Evolutionary conservation across 2,797 vertebrate species (phyloP).

Genomic region (Tapera naevia): DNA sequence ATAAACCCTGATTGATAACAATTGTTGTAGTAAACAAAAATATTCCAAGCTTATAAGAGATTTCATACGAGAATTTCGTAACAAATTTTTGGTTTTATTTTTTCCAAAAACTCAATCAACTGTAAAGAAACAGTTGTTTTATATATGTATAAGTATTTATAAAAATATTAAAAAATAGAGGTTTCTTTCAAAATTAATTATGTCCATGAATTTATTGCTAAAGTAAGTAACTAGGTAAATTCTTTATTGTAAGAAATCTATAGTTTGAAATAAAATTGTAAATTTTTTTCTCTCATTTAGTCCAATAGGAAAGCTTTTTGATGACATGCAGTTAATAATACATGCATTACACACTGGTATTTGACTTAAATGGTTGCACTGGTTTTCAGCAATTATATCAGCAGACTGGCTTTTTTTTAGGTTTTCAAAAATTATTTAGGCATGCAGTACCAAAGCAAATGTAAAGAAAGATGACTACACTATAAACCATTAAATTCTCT

Average conservation of each 20-base stretch:
- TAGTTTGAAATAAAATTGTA: background rate
- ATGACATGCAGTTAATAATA: background rate
- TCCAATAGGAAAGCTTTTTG: background rate
- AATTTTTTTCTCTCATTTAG: background rate
- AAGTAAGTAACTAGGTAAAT: background rate
- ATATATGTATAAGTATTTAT: background rate
- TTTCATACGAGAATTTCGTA: background rate
- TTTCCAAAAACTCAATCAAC: background rate
- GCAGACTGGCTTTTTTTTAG: background rate
- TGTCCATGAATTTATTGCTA: background rate
- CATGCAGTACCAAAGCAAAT: background rate
- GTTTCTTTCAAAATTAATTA: background rate
- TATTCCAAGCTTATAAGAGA: background rate
- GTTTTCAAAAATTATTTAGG: background rate
- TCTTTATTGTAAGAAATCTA: background rate
- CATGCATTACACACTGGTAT: background rate
- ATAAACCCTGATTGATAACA: background rate
- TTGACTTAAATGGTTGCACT: background rate
- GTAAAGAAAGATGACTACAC: background rate
- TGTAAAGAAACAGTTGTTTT: background rate
- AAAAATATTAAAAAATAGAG: background rate
- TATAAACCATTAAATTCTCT: background rate
- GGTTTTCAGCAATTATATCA: background rate
- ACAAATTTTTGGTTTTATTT: background rate
- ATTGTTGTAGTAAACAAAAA: slow-evolving; percentile 11